Evolutionary conservation across 2,888 invertebrate genomes (phyloP), one percentile per base, ranked within the genome.

Genomic region (Dastarcus helophoroides): DNA sequence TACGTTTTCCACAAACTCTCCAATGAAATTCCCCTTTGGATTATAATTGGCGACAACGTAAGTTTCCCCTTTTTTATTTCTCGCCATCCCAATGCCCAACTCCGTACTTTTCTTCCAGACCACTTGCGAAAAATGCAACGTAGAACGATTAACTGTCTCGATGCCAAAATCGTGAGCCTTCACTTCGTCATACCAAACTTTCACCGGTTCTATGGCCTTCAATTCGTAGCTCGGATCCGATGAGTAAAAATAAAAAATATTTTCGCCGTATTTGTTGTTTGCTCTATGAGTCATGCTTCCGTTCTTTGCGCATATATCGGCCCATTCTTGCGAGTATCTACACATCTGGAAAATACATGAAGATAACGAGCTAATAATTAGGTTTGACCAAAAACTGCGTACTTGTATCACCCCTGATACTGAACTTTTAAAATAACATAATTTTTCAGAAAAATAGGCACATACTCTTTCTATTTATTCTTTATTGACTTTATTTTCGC

Each of bases 41-140:
- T 71, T 70, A 50, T 89, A 89, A 56, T 85, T 84, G 29, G 79
- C 83, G 0, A 91, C 89, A 1, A 90, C 83, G 46, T 82, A 82
- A 2, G 83, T 71, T 54, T 81, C 80, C 1, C 84, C 88, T 35
- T 76, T 76, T 30, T 76, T 73, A 45, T 76, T 75, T 46, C 76
- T 68, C 1, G 80, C 76, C 50, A 76, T 67, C 2, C 77, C 83
- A 9, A 83, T 72, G 1, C 84, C 84, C 14, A 83, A 53, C 46
- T 79, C 73, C 26, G 65, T 69, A 36, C 73, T 74, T 28, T 65
- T 69, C 42, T 73, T 74, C 81, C 82, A 82, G 3, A 82, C 67
- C 34, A 83, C 68, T 56, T 84, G 82, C 0, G 59, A 55, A 37
- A 62, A 60, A 38, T 62, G 60, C 5, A 60, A 42, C 2, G 54